Evolutionary conservation across 2,888 invertebrate species (phyloP).

Genomic region (Eumerus sabulonum): DNA sequence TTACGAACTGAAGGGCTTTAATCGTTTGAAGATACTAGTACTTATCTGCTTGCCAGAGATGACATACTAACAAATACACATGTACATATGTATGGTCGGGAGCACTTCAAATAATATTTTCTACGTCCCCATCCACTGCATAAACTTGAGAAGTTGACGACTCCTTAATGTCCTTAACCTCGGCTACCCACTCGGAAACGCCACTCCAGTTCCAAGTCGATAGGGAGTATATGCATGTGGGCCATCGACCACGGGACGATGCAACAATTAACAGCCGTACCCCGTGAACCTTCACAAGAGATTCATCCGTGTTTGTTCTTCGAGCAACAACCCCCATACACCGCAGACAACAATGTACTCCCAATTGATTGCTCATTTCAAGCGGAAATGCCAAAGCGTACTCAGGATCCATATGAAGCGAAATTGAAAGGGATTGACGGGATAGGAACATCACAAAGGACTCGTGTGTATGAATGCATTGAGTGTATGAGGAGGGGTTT

Average conservation of each 20-base stretch:
- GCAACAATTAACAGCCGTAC: not conserved
- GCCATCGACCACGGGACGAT: not conserved
- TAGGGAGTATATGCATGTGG: not conserved
- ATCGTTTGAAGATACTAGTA: too few relatives aligned
- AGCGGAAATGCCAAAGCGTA: conserved; percentile 1
- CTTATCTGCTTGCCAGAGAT: too few relatives aligned
- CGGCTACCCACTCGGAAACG: not conserved
- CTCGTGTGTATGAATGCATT: not conserved
- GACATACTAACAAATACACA: too few relatives aligned
- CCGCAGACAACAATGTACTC: conserved; percentile 11
- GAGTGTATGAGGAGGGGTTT: too few relatives aligned
- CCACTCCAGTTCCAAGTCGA: not conserved
- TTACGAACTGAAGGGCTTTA: too few relatives aligned
- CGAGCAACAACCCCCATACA: not conserved
- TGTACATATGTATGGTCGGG: too few relatives aligned
- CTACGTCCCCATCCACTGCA: too few relatives aligned
- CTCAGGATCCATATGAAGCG: not conserved
- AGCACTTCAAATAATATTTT: too few relatives aligned
- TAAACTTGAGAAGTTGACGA: too few relatives aligned
- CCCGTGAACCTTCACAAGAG: too few relatives aligned
- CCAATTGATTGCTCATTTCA: not conserved
- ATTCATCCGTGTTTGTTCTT: not conserved
- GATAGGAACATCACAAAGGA: not conserved
- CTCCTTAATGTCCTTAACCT: not conserved
- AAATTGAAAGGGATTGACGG: conserved; percentile 2